Percentiles rank a stretch among this genome's conserved stretches.
phyloP scores from a whole-genome alignment of 2,888 invertebrate species.

The Lydus trimaculatus region DNA sequence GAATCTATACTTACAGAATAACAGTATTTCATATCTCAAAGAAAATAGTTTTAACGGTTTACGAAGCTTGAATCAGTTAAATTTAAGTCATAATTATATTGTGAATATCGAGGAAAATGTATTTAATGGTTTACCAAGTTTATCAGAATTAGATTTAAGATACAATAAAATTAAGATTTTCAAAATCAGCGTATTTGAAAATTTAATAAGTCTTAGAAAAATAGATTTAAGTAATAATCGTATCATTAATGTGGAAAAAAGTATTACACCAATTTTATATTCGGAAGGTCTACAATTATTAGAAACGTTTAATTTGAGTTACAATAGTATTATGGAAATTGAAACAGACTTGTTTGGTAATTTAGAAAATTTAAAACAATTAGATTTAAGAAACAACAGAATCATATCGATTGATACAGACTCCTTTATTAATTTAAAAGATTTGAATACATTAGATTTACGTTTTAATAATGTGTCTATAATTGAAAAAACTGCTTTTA shows the following conservation, averaged over 20 bases:
- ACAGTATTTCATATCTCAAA: too few relatives aligned
- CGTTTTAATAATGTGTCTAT: background rate
- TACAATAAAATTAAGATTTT: background rate
- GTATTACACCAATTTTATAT: background rate
- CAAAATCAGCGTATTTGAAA: background rate
- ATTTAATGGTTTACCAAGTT: background rate
- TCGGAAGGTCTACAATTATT: background rate
- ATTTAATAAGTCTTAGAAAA: background rate
- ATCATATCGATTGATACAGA: background rate
- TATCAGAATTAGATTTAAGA: background rate
- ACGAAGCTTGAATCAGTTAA: background rate
- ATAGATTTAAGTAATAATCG: constrained; percentile 13
- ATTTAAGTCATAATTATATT: background rate
- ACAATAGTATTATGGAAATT: background rate
- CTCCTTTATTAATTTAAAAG: background rate
- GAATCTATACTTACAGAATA: too few relatives aligned
- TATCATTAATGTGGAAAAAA: background rate
- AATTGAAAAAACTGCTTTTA: background rate
- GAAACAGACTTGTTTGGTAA: background rate
- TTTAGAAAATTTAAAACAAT: background rate
- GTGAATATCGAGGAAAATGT: background rate
- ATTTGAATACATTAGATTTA: background rate
- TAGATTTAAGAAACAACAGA: background rate
- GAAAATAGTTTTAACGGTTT: background rate
- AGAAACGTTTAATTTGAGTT: background rate